Evolutionary conservation across 2,888 invertebrate genomes (phyloP).

Genomic region (Aricia artaxerxes): DNA sequence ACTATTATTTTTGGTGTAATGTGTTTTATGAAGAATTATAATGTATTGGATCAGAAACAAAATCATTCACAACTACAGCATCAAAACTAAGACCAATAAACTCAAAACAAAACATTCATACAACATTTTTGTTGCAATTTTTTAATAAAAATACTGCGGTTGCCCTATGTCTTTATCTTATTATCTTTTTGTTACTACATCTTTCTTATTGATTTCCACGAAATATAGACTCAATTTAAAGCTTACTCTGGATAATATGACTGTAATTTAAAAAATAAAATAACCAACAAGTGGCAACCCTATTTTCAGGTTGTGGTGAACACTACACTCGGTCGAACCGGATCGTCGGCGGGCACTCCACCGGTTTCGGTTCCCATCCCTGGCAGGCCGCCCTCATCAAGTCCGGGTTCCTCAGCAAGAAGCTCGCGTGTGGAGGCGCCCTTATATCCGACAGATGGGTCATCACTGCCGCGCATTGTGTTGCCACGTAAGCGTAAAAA

Average conservation of each 20-base stretch:
- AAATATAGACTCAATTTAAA: no score
- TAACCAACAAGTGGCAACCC: slow-evolving; percentile 16
- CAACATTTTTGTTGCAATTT: neutral
- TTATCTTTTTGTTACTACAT: neutral
- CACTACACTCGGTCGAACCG: slow-evolving; percentile 92
- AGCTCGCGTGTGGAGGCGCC: slow-evolving; percentile 95
- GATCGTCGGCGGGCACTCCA: slow-evolving; percentile 94
- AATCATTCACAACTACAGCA: neutral
- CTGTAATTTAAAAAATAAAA: neutral
- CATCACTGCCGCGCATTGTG: slow-evolving; percentile 95
- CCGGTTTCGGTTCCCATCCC: slow-evolving; percentile 94
- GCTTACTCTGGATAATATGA: no score
- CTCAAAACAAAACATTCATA: neutral
- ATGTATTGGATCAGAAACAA: neutral
- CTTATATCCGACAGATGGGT: slow-evolving; percentile 94
- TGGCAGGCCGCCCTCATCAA: slow-evolving; percentile 97
- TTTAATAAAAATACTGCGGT: no score
- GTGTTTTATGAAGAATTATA: no score
- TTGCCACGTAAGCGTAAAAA: slow-evolving; percentile 87
- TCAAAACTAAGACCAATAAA: neutral
- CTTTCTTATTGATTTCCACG: no score
- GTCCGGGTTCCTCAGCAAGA: slow-evolving; percentile 93
- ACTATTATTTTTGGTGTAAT: no score
- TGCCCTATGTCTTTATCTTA: neutral
- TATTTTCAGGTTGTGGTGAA: slow-evolving; percentile 91